Evolutionary conservation across 2,113 vertebrate species (phyloP).

Genomic region (Siniperca chuatsi): DNA sequence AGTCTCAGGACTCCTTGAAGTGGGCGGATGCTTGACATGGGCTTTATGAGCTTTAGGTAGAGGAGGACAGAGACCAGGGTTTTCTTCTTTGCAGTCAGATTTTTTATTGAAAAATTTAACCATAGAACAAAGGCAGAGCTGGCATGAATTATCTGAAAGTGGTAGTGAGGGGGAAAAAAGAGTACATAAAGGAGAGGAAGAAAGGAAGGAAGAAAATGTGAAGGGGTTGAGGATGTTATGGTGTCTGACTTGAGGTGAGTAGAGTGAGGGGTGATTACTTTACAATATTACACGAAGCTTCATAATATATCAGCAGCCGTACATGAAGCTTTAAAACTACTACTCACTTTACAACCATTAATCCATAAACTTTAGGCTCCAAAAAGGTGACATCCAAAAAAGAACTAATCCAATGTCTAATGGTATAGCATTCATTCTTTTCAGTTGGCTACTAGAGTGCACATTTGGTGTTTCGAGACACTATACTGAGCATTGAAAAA

Average conservation of each 20-base stretch:
- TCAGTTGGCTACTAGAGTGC: not conserved
- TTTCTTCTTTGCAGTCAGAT: conserved; percentile 59
- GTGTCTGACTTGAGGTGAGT: conserved; percentile 15
- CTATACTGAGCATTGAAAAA: not conserved
- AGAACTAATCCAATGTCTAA: not conserved
- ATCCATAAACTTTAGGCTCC: not conserved
- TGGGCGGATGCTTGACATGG: conserved; percentile 77
- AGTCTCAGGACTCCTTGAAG: conserved; percentile 66
- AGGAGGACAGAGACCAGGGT: conserved; percentile 70
- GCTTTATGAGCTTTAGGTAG: conserved; percentile 77
- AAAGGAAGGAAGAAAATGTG: conserved; percentile 5
- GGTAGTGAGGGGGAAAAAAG: not conserved
- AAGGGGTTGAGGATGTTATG: not conserved
- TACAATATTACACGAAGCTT: not conserved
- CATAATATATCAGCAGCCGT: not conserved
- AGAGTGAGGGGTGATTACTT: conserved; percentile 6
- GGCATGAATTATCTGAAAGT: conserved; percentile 21
- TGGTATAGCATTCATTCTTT: not conserved
- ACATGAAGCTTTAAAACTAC: conserved; percentile 4
- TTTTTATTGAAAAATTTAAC: conserved; percentile 54
- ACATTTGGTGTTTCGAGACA: not conserved
- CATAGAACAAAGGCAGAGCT: conserved; percentile 28
- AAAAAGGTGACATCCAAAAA: not conserved
- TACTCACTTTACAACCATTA: not conserved
- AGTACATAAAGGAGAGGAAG: not conserved